phyloP scores from a whole-genome alignment of 2,888 invertebrate species.

The Cephus pulcher region DNA sequence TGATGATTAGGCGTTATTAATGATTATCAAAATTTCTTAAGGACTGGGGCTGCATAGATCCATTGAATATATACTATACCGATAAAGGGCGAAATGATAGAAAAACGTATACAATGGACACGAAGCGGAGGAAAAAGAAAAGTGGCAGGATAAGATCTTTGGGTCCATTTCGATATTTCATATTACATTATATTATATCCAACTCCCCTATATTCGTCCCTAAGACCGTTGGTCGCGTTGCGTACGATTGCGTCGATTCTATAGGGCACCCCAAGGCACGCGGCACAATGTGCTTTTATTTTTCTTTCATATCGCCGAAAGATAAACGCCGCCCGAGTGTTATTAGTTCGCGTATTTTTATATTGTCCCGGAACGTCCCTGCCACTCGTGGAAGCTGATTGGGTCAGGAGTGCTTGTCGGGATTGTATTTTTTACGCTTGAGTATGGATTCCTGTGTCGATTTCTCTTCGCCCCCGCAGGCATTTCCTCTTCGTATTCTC shows the following conservation, averaged over 20 bases:
- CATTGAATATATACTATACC: neutral
- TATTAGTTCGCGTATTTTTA: conserved; percentile 17
- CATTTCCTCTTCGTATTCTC: neutral
- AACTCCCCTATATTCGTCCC: neutral
- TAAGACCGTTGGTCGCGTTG: neutral
- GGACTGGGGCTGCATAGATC: neutral
- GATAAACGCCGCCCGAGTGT: conserved; percentile 19
- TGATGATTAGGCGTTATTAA: neutral
- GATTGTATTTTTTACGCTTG: conserved; percentile 1
- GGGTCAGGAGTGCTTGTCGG: neutral
- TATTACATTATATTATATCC: neutral
- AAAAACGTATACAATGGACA: neutral
- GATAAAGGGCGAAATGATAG: neutral
- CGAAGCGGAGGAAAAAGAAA: neutral
- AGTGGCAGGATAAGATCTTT: neutral
- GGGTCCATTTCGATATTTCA: neutral
- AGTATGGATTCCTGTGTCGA: neutral
- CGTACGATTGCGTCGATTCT: neutral
- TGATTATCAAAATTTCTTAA: neutral
- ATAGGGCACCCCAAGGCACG: conserved; percentile 8
- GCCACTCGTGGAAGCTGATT: neutral
- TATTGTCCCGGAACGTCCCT: conserved; percentile 1
- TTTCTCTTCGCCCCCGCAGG: neutral
- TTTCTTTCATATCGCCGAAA: conserved; percentile 11
- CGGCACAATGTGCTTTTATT: conserved; percentile 20